Percentiles rank a stretch among this genome's conserved stretches.
Conservation (phyloP, 2,797 vertebrate species). For the Coregonus suidteri region DNA sequence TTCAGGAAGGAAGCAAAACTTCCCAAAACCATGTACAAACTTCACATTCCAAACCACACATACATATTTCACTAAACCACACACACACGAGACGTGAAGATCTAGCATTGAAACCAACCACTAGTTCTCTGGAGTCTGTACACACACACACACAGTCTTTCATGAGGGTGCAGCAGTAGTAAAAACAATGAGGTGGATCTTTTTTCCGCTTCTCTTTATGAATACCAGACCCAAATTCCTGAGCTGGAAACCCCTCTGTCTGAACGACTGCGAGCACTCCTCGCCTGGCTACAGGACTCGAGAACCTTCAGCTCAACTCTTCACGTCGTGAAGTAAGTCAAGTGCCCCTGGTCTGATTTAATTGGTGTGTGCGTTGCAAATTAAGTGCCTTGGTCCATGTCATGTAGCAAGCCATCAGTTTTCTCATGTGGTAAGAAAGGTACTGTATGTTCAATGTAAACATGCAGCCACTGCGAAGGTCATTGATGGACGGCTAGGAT, state of each 20-base stretch:
- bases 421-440: no score
- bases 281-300: conserved; percentile 91
- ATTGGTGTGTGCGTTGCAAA: conserved; percentile 16
- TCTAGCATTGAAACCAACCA: conserved; percentile 1
- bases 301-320: conserved; percentile 83
- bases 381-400: conserved; percentile 26
- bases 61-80: neutral
- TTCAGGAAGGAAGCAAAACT: conserved; percentile 25
- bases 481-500: neutral
- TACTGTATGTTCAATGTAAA: no score
- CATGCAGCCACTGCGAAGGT: neutral
- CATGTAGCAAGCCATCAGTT: neutral
- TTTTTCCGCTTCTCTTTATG: neutral
- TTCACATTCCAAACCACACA: conserved; percentile 21
- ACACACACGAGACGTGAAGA: neutral
- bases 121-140: neutral
- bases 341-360: neutral
- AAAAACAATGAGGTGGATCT: neutral
- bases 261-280: conserved; percentile 84
- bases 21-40: neutral
- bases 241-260: conserved; percentile 87
- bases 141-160: neutral
- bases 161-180: neutral
- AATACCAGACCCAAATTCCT: conserved; percentile 84
- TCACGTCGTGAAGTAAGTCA: conserved; percentile 89